Base-by-base conservation (phyloP, 2,888 invertebrate genomes). In the Pristionchus maxplancki region DNA sequence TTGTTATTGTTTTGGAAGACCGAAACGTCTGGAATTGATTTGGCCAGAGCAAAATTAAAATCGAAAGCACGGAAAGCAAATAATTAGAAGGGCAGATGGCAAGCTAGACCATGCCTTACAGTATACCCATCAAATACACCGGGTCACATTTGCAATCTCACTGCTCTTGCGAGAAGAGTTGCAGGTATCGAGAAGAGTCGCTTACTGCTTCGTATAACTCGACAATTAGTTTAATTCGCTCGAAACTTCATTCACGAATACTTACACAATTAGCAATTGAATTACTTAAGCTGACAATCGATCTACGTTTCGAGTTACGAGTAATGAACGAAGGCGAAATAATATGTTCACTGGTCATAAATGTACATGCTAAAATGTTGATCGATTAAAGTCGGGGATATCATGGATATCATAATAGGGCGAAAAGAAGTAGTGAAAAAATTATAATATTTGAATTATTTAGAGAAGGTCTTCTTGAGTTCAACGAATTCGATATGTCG, bases 251-350 rank as follows among this genome's bases (percentile, higher is more conserved):
- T 78, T 78, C 37, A 78, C 48, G n/a, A 78, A 78, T 78, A 78
- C 78, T 37, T 44, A 78, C 78, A 78, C 40, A 78, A 71, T 78
- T 78, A 78, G 78, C 78, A 78, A 78, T 74, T 74, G 71, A 37
- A 78, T 78, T 78, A 78, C 28, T 17, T 9, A 11, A 74, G 1
- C 28, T 5, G 71, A 74, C 4, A 20, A 24, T 40, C 24, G 71
- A 74, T 78, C n/a, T n/a, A 67, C 9, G 78, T 44, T 40, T 78
- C 44, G 78, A 78, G 28, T 44, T 48, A 48, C 78, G 44, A 78
- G 44, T 78, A 78, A 40, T n/a, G 67, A 34, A 67, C 31, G 31
- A 67, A 58, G 37, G 34, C 37, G 37, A 40, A 74, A 40, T n/a
- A 40, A 78, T n/a, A 78, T 34, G 37, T n/a, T 71, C 78, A 78